Evolutionary conservation across 1,140 invertebrate species (phyloP).

Genomic region (Spodoptera litura): DNA sequence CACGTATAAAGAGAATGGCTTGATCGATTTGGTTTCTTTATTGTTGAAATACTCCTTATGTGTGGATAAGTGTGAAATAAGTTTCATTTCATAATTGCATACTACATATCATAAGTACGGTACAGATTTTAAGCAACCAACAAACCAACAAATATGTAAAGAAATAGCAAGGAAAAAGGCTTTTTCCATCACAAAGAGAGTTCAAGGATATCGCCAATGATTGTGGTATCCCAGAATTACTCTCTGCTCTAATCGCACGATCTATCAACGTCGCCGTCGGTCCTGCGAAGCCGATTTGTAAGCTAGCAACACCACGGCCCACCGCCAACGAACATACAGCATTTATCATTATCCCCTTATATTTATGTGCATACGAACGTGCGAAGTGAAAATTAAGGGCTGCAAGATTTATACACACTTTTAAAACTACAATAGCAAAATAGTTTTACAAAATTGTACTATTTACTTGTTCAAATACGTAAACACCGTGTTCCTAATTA

Average conservation of each 20-base stretch:
- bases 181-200: constrained; percentile 8
- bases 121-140: neutral
- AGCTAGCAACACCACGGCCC: constrained; percentile 35
- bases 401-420: neutral
- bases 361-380: constrained; percentile 11
- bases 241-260: constrained; percentile 49
- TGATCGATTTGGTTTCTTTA: too few relatives aligned
- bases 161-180: neutral
- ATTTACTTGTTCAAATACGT: neutral
- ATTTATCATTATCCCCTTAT: constrained; percentile 56
- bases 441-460: too few relatives aligned
- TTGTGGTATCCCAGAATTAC: constrained; percentile 31
- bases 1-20: too few relatives aligned
- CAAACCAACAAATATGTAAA: neutral
- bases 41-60: too few relatives aligned
- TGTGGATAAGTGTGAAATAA: too few relatives aligned
- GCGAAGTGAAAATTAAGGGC: constrained; percentile 10
- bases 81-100: too few relatives aligned
- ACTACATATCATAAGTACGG: too few relatives aligned
- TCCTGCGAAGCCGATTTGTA: constrained; percentile 54
- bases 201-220: constrained; percentile 37
- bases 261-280: constrained; percentile 55
- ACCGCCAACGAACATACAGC: constrained; percentile 11
- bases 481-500: neutral
- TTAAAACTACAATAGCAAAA: too few relatives aligned